phyloP scores from a whole-genome alignment of 2,113 vertebrate genomes.

The Dicerorhinus sumatrensis region DNA sequence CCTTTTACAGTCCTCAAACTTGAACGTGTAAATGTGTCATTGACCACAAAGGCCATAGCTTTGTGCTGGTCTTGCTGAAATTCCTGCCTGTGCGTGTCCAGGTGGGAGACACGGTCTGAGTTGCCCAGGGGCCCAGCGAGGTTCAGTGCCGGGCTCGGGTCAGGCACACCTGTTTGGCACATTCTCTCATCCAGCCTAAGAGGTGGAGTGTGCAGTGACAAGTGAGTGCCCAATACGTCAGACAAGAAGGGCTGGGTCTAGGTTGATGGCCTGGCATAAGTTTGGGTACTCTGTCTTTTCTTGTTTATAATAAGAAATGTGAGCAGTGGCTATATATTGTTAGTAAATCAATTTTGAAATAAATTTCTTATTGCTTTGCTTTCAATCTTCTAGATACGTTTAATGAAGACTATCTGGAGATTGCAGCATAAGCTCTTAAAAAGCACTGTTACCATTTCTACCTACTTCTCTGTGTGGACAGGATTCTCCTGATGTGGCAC shows the following conservation, averaged over 20 bases:
- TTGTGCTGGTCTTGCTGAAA: not conserved
- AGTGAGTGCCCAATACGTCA: not conserved
- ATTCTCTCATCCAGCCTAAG: not conserved
- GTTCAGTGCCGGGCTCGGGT: not conserved
- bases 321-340: not conserved
- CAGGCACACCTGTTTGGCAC: not conserved
- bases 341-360: not conserved
- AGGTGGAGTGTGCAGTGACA: not conserved
- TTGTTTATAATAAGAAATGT: not conserved
- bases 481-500: not conserved
- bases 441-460: not conserved
- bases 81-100: not conserved
- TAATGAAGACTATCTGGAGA: not conserved
- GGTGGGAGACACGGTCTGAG: not conserved
- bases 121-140: not conserved
- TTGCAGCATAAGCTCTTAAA: not conserved
- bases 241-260: not conserved
- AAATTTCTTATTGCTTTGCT: slow-evolving; percentile 9
- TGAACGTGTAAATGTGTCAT: not conserved
- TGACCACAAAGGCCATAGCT: not conserved
- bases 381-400: not conserved
- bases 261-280: not conserved
- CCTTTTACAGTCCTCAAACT: not conserved
- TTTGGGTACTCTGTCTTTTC: not conserved
- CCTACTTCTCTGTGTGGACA: not conserved